Percentiles rank a stretch among this genome's conserved stretches.
Conservation (phyloP, 2,888 invertebrate species). For the Hipparchia semele region DNA sequence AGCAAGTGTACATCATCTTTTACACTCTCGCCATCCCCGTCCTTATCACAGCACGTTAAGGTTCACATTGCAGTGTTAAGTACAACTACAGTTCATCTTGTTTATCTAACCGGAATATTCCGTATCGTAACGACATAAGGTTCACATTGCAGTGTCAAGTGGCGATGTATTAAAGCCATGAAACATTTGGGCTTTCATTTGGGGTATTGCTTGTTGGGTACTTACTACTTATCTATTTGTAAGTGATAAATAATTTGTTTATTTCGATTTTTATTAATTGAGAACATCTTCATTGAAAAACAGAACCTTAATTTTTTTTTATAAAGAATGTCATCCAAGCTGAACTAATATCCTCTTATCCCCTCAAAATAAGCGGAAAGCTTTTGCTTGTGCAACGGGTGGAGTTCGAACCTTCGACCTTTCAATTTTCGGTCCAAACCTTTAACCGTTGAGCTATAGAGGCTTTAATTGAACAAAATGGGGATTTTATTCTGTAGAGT, state of each 20-base stretch:
- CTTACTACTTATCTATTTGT: neutral
- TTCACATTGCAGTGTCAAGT: constrained; percentile 7
- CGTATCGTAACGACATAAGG: neutral
- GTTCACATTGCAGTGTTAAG: neutral
- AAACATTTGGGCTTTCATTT: constrained; percentile 21
- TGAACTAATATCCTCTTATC: too few relatives aligned
- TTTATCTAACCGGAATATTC: neutral
- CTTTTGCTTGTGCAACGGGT: too few relatives aligned
- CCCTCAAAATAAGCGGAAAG: too few relatives aligned
- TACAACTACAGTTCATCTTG: constrained; percentile 1
- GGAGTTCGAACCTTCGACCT: too few relatives aligned
- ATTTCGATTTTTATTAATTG: neutral
- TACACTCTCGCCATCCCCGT: constrained; percentile 13
- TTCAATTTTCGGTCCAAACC: too few relatives aligned
- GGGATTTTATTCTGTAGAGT: too few relatives aligned
- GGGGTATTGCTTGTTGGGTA: constrained; percentile 21
- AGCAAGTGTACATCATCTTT: constrained; percentile 44
- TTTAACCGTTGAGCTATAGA: too few relatives aligned
- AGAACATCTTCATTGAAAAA: too few relatives aligned
- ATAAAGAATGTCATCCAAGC: too few relatives aligned
- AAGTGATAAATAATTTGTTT: constrained; percentile 18
- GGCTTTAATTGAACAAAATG: too few relatives aligned
- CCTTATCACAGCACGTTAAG: constrained; percentile 10
- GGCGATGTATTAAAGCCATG: constrained; percentile 9
- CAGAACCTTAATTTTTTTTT: too few relatives aligned